Evolutionary conservation across 1,140 invertebrate species (phyloP), one percentile per base, ranked within the genome.

Genomic region (Leptopilina boulardi): DNA sequence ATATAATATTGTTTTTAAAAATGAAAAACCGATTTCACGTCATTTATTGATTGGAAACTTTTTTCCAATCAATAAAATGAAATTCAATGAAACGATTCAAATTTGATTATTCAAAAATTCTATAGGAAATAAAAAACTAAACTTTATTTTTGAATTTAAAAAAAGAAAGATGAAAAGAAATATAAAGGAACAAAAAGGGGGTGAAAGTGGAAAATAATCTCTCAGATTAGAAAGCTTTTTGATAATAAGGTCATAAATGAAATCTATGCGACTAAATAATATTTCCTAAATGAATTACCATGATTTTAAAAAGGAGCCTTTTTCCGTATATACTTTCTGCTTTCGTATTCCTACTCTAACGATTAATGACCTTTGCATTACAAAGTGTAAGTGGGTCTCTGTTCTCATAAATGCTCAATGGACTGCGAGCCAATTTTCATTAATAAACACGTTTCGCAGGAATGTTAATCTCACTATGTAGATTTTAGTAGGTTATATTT

Each of bases 391-490:
- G 59, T 5, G 15, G 59, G 59, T 66, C 59, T 66, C 59, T 30
- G 11, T 66, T 10, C 59, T 66, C 59, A n/a, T 66, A 66, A 66
- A 66, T 66, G 59, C 59, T 66, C 59, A 66, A 66, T 66, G 23
- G 11, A 8, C 59, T 76, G 23, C 44, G 54, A 41, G 26, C 15
- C 54, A 56, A 51, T 11, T 56, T 70, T 80, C 78, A 77, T 80
- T 79, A 80, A 82, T 80, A 83, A 80, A 79, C 77, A 80, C 34
- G 79, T 83, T 83, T 80, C 73, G 21, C 19, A 18, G 21, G 23
- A 56, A 21, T 8, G 23, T 56, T 56, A 56, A 11, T 23, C 9
- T 19, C 9, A 34, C 15, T 18, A 1, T 41, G 21, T 44, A 6
- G 38, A 72, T n/a, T n/a, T n/a, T n/a, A n/a, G n/a, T n/a, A n/a